Evolutionary conservation across 2,888 invertebrate genomes (phyloP), one percentile per base, ranked within the genome.

Genomic region (Rhingia campestris): DNA sequence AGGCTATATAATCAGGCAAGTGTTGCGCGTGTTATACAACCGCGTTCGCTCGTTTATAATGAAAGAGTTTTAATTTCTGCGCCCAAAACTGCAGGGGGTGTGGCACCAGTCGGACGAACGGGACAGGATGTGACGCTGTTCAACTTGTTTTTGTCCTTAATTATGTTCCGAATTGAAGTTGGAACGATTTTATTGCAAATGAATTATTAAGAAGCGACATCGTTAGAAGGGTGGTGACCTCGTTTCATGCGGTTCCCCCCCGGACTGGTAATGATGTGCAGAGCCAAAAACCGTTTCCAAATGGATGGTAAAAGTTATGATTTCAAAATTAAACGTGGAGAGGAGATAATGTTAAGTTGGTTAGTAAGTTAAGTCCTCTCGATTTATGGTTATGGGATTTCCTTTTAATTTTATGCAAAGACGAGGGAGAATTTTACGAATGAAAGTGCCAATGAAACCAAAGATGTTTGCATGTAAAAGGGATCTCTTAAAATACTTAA

Each of bases 31-130:
- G 64, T 56, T 73, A n/a, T 56, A 37, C 30, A 39, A 9, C 47
- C 47, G 53, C 37, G 37, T 61, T 70, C 70, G 35, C 58, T 67
- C 14, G 47, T 33, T 41, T 39, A 63, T 64, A 53, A 66, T 66
- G 66, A 76, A 81, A 63, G 63, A 77, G 69, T 79, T 84, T 82
- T 79, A 82, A 84, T 84, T 84, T 59, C 58, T 64, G 45, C 45
- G 56, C 51, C 69, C 49, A 67, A 73, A 63, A 69, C 79, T 30
- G 63, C 74, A 56, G 63, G 79, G 63, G 72, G 66, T 63, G 54
- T 76, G 77, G 81, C 72, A 77, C 72, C 77, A 77, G 64, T 72
- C 76, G 39, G 76, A 22, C 76, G 69, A 32, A 41, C 49, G 56
- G 37, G 45, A 22, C 32, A 22, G 51, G 61, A 47, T 14, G 9